phyloP scores from a whole-genome alignment of 2,888 invertebrate species.

The Epistrophe grossulariae region DNA sequence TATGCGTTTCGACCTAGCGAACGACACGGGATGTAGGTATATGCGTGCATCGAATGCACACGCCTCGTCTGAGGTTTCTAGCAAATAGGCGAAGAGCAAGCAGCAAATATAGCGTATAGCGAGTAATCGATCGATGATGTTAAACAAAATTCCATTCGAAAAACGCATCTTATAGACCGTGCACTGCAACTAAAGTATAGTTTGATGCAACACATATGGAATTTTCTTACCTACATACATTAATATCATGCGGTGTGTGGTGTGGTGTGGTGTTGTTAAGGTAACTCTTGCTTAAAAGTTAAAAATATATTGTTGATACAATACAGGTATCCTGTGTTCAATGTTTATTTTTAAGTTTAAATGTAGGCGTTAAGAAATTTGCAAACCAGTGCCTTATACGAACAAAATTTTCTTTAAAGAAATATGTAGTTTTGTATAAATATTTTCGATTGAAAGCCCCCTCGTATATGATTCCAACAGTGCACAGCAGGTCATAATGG shows the following conservation, averaged over 20 bases:
- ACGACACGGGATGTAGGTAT: background rate
- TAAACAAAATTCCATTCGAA: background rate
- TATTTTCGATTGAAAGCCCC: background rate
- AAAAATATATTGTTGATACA: background rate
- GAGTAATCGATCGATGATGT: background rate
- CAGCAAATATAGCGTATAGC: background rate
- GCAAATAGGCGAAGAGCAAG: slow-evolving; percentile 3
- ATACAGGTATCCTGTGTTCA: background rate
- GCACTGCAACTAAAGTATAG: background rate
- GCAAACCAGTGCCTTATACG: background rate
- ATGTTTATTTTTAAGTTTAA: background rate
- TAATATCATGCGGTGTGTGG: too few species aligned
- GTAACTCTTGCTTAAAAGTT: background rate
- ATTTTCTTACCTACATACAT: background rate
- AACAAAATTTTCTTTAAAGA: background rate
- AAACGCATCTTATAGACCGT: background rate
- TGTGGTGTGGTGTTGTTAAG: background rate
- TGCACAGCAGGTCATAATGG: background rate
- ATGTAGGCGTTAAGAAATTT: background rate
- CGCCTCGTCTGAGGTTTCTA: background rate
- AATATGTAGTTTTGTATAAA: background rate
- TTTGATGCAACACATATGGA: background rate
- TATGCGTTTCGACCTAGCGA: too few species aligned
- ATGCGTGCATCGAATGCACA: background rate
- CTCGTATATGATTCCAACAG: background rate